A percentile compares a stretch with the other conserved stretches of the same genome.
Conservation (phyloP, 2,888 invertebrate species). For the Thymelicus sylvestris region DNA sequence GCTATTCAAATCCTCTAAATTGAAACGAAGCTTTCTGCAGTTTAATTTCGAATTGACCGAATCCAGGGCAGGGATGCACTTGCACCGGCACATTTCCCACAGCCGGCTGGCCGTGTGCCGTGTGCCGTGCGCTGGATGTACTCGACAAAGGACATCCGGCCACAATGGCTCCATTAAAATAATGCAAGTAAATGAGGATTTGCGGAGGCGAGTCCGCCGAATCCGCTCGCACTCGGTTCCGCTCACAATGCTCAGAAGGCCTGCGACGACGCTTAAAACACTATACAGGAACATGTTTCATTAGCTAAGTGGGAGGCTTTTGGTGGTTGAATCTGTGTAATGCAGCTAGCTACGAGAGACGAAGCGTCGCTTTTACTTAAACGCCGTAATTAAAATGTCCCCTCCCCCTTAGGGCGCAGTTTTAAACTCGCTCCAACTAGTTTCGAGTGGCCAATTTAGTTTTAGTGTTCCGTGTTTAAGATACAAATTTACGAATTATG, state of each 20-base stretch:
- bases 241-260: slow-evolving; percentile 69
- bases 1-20: slow-evolving; percentile 63
- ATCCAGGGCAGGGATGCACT: slow-evolving; percentile 77
- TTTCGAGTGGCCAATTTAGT: slow-evolving; percentile 79
- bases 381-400: slow-evolving; percentile 82
- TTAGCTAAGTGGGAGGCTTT: slow-evolving; percentile 85
- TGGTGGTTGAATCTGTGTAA: slow-evolving; percentile 84
- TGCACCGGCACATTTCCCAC: slow-evolving; percentile 77
- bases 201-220: slow-evolving; percentile 78
- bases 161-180: slow-evolving; percentile 85
- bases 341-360: slow-evolving; percentile 74
- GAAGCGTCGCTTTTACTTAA: slow-evolving; percentile 82
- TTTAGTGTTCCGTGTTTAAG: slow-evolving; percentile 72
- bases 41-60: slow-evolving; percentile 64
- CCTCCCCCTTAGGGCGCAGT: slow-evolving; percentile 75
- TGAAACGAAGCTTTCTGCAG: slow-evolving; percentile 63
- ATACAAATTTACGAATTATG: slow-evolving; percentile 56
- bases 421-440: slow-evolving; percentile 79
- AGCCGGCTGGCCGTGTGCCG: slow-evolving; percentile 57
- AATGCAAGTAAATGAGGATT: slow-evolving; percentile 85
- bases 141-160: slow-evolving; percentile 81
- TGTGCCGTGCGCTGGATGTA: slow-evolving; percentile 67
- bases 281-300: slow-evolving; percentile 85
- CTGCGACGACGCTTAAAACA: slow-evolving; percentile 75
- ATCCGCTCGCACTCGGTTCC: slow-evolving; percentile 65